Base-by-base conservation (phyloP, 1,140 invertebrate species). In the Drosophila nebulosa region DNA sequence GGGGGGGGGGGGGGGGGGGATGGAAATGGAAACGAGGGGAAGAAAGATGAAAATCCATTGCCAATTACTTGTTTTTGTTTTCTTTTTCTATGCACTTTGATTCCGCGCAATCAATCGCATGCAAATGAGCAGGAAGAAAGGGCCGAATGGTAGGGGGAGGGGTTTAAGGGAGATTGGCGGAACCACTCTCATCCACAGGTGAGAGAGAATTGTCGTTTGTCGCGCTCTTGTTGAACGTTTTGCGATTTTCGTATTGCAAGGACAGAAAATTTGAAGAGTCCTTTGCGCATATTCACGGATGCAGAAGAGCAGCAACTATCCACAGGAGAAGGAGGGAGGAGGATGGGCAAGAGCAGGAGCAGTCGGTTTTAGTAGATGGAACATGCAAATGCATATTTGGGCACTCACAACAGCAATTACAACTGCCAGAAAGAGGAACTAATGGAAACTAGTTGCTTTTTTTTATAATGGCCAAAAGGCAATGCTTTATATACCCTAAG, bases 71-170 rank as follows among this genome's bases (percentile, higher is more conserved):
- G 61, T 74, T 69, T 64, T 68, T 64, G 26, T 55, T 73, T 76
- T 74, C 60, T 69, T 75, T 73, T 69, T 69, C 74, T 69, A 69
- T 74, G 70, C 70, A 65, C 70, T 77, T 74, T 77, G 74, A 77
- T 74, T 77, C 69, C 61, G 30, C 56, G 26, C 39, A 46, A 22
- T 62, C 58, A 74, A 74, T 74, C 32, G 65, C 58, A 77, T 77
- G 74, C 70, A 77, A 77, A 77, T 77, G 53, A 74, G 70, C 61
- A 42, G 4, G 16, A 2, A 16, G 16, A 42, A 42, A 39, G 35
- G 35, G 16, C 1, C n/a, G 36, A 14, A 14, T 4, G 36, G n/a
- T n/a, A n/a, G 9, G n/a, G 39, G 3, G 1, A 21, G 39, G 16
- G 16, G 16, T n/a, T n/a, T n/a, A n/a, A n/a, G n/a, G n/a, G n/a